Evolutionary conservation across 1,140 invertebrate species (phyloP).

Genomic region (Leptopilina boulardi): DNA sequence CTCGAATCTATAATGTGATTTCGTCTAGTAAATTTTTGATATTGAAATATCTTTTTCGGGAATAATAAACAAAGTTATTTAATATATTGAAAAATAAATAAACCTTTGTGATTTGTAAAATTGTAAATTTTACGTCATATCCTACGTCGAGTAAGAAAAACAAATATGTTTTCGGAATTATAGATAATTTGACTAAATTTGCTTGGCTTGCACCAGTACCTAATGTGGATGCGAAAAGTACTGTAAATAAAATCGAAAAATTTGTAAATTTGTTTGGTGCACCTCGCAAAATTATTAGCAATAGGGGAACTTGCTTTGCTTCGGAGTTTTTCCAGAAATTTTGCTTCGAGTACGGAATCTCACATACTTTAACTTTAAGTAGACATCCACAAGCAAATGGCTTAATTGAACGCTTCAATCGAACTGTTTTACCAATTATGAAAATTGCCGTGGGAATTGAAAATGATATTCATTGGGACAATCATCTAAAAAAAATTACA

Average conservation of each 20-base stretch:
- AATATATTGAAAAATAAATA: too few species aligned
- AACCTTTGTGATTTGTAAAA: too few species aligned
- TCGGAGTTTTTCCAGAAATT: slow-evolving; percentile 53
- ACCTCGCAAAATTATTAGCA: neutral
- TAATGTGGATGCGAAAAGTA: neutral
- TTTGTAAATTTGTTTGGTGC: slow-evolving; percentile 4
- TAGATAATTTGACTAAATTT: slow-evolving; percentile 49
- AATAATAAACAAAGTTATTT: too few species aligned
- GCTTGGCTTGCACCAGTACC: neutral
- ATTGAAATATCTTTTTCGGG: too few species aligned
- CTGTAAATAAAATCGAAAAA: neutral
- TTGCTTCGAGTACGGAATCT: slow-evolving; percentile 52
- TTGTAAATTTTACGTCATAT: too few species aligned
- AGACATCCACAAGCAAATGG: slow-evolving; percentile 58
- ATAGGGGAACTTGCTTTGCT: slow-evolving; percentile 49
- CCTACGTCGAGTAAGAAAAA: neutral
- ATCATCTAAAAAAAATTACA: slow-evolving; percentile 30
- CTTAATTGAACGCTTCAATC: slow-evolving; percentile 30
- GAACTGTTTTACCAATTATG: slow-evolving; percentile 37
- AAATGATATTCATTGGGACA: slow-evolving; percentile 38
- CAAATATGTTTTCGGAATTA: slow-evolving; percentile 40
- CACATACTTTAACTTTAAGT: slow-evolving; percentile 55
- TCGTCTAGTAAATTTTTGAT: too few species aligned
- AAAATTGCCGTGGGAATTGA: neutral
- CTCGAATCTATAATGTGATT: too few species aligned